phyloP scores from a whole-genome alignment of 2,797 vertebrate genomes.

The Typhlichthys eigenmanni region DNA sequence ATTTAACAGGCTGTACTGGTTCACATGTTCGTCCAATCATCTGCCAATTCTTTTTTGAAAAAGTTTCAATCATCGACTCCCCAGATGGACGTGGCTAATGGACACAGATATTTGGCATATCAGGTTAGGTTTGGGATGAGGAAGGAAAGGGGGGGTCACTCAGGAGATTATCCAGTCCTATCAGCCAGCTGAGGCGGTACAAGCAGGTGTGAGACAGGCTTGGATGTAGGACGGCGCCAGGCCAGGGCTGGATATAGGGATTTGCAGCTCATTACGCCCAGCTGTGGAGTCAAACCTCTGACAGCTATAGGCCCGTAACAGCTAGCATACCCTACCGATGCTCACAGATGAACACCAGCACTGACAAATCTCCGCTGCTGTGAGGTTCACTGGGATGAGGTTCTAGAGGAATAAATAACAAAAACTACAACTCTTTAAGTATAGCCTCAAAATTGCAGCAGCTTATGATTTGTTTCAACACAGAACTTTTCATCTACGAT shows the following conservation, averaged over 20 bases:
- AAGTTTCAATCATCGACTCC: no score
- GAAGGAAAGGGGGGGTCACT: no score
- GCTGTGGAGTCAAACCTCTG: constrained; percentile 44
- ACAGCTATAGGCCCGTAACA: constrained; percentile 26
- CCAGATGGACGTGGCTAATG: no score
- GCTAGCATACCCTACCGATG: constrained; percentile 22
- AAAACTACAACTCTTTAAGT: not conserved
- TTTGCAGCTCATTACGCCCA: constrained; percentile 62
- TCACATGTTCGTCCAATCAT: no score
- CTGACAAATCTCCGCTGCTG: constrained; percentile 37
- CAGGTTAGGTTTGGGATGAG: constrained; percentile 11
- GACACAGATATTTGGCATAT: not conserved
- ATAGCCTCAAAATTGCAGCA: no score
- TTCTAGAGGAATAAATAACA: not conserved
- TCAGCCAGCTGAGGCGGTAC: constrained; percentile 52
- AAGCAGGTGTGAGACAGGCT: constrained; percentile 43
- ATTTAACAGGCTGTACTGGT: no score
- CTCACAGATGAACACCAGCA: constrained; percentile 40
- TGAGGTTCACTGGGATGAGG: constrained; percentile 27
- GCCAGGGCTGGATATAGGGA: constrained; percentile 37
- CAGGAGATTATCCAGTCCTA: constrained; percentile 27
- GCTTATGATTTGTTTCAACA: no score
- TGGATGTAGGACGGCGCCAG: constrained; percentile 23
- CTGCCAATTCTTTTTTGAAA: no score
- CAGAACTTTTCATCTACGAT: no score